Conservation (phyloP, 64 coral and sea anemone genomes). For the Hydrozoanthus tunicans region DNA sequence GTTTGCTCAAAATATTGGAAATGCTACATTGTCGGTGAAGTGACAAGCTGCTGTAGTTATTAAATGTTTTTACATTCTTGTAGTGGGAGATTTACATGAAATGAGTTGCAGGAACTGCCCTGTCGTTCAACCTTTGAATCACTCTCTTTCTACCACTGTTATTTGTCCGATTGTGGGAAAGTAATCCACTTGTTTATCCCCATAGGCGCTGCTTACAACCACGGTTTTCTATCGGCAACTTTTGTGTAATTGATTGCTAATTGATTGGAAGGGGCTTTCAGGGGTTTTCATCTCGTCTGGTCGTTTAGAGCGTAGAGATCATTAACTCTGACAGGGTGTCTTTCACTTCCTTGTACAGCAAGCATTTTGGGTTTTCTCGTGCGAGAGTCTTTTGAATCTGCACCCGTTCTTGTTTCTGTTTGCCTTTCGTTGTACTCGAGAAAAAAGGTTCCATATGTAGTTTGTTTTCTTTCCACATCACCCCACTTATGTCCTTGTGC, state of each 20-base stretch:
- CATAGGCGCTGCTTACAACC: slow-evolving; percentile 60
- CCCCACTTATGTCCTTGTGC: slow-evolving; percentile 1
- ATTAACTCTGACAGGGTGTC: slow-evolving; percentile 27
- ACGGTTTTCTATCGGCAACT: slow-evolving; percentile 26
- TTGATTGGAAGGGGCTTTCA: slow-evolving; percentile 59
- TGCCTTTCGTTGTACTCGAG: slow-evolving; percentile 45
- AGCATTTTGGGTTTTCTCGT: slow-evolving; percentile 39
- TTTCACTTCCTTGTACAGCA: slow-evolving; percentile 50
- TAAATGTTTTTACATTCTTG: slow-evolving; percentile 57
- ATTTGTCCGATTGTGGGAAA: slow-evolving; percentile 52
- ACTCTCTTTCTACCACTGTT: slow-evolving; percentile 52
- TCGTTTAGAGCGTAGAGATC: slow-evolving; percentile 39
- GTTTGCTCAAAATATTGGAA: background rate
- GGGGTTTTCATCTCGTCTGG: background rate
- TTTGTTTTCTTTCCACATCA: background rate
- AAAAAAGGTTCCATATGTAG: slow-evolving; percentile 31
- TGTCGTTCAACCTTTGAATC: slow-evolving; percentile 63
- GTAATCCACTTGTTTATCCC: slow-evolving; percentile 59
- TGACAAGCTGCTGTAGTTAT: slow-evolving; percentile 45
- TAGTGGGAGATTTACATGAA: slow-evolving; percentile 12
- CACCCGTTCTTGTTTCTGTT: background rate
- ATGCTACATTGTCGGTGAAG: slow-evolving; percentile 28
- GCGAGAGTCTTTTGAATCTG: slow-evolving; percentile 1
- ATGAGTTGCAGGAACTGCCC: slow-evolving; percentile 2
- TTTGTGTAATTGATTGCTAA: slow-evolving; percentile 61